Base-by-base conservation (phyloP, 1,140 invertebrate genomes). In the Meteorus sp. region DNA sequence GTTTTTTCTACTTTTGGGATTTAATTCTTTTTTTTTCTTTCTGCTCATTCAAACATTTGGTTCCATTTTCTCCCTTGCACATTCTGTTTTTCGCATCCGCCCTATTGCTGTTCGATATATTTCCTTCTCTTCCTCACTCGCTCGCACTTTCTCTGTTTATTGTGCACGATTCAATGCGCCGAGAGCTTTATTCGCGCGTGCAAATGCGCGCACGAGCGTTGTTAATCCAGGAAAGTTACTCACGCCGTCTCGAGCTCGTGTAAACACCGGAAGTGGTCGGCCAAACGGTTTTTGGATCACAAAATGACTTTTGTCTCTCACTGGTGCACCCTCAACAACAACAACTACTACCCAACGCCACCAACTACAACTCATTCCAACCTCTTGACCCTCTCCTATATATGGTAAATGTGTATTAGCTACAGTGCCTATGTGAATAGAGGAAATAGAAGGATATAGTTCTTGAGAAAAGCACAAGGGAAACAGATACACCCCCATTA, bases 221-320 rank as follows among this genome's bases (percentile, higher is more conserved):
- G 66, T 69, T 69, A 67, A 67, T 69, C 63, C 67, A n/a, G 60
- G 51, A 45, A 37, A 55, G 67, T 69, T 67, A 65, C 67, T 69
- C 59, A 67, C 67, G 67, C 60, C 59, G 60, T 59, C 62, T 67
- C 62, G 60, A 41, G 51, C 59, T 43, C 61, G 63, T 64, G 68
- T 64, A 67, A 69, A 69, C 65, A 59, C 45, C 56, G 56, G 56
- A 52, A 59, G 56, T 59, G 39, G 48, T 31, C 27, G 31, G 45
- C 29, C 39, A 54, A 48, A 56, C 59, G 56, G 56, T 52, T 68
- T 68, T 68, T 64, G 60, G 57, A 66, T 69, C 60, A 61, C 59
- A 54, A 66, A 66, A 70, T 52, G 35, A 59, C 37, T 52, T 58
- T 33, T 58, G 20, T 48, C 20, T 59, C 15, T 51, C 23, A 29